Evolutionary conservation across 37 sponge, comb jelly and placozoan species (phyloP), one percentile per base, ranked within the genome.

Genomic region (Cliona cf. orientalis): DNA sequence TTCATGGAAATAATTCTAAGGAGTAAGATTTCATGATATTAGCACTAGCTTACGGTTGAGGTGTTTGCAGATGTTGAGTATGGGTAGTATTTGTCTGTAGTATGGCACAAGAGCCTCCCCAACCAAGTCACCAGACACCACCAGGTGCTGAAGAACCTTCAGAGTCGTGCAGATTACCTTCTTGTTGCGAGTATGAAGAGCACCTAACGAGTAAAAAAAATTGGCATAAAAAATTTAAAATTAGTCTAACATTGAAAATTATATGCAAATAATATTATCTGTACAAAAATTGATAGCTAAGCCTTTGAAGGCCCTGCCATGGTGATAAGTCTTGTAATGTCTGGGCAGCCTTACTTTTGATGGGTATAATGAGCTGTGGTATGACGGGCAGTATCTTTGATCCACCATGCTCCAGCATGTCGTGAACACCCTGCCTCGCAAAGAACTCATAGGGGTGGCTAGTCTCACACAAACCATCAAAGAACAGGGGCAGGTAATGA

Each of bases 391-490:
- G 91, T 46, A 98, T 88, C 66, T 98, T 96, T 19, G 80, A 39
- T 3, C 90, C 86, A 0, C 98, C 98, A 46, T 98, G 99, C 66
- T 98, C 99, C 68, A 98, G 79, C 99, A 98, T 98, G 86, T 98
- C 99, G 66, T 98, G 99, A 7, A 98, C 92, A 21, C 99, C 99
- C 67, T 98, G 99, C 33, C 99, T 81, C 36, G 99, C 94, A 84
- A 98, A 96, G 89, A 98, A 98, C 83, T 98, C 99, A 62, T 96
- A 96, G 14, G 99, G 99, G 53, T 98, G 99, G 6, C n/a, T 66
- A 22, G 91, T 92, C 39, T 98, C 99, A 76, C 99, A 96, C 4
- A 98, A 84, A 4, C 99, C 99, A 72, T 98, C 99, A 81, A 98
- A 98, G 85, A 98, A 98, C 36, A 98, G 94, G 19, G 99, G 99